Evolutionary conservation across 2,113 vertebrate species (phyloP).

Genomic region (Tinamus guttatus): DNA sequence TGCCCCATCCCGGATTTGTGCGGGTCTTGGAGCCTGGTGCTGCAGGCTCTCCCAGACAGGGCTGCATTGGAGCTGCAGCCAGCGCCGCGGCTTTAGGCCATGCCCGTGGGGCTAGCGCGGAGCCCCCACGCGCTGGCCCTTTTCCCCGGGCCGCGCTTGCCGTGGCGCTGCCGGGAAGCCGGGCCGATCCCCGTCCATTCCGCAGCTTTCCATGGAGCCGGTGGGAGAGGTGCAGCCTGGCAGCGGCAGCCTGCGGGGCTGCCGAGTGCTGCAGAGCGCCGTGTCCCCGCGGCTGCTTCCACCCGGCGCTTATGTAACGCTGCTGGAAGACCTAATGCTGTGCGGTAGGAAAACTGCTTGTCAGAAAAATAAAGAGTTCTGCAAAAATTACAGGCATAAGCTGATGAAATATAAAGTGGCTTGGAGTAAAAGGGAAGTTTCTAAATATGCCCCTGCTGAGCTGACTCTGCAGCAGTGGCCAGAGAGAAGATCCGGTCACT

Average conservation of each 20-base stretch:
- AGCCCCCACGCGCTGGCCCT: accelerated
- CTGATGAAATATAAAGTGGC: neutral
- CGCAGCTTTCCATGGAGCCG: no score
- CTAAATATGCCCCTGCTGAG: neutral
- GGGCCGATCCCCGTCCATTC: no score
- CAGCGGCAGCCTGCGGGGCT: accelerated
- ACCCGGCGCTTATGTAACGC: accelerated
- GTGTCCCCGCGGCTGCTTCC: neutral
- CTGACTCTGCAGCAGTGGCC: neutral
- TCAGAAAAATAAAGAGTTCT: neutral
- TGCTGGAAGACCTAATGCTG: neutral
- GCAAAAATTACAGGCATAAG: neutral
- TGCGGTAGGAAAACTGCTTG: neutral
- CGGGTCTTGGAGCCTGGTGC: neutral
- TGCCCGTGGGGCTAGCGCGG: neutral
- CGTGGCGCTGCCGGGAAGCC: no score
- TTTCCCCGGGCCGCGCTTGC: no score
- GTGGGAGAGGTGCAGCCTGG: neutral
- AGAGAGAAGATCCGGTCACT: neutral
- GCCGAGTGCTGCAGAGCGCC: neutral
- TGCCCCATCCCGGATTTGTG: neutral
- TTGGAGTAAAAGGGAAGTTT: neutral
- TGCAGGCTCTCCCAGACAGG: accelerated
- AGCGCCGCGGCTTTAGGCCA: neutral
- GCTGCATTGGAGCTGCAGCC: accelerated